Base-by-base conservation (phyloP, 1,140 invertebrate species). In the Aleiodes sp. region DNA sequence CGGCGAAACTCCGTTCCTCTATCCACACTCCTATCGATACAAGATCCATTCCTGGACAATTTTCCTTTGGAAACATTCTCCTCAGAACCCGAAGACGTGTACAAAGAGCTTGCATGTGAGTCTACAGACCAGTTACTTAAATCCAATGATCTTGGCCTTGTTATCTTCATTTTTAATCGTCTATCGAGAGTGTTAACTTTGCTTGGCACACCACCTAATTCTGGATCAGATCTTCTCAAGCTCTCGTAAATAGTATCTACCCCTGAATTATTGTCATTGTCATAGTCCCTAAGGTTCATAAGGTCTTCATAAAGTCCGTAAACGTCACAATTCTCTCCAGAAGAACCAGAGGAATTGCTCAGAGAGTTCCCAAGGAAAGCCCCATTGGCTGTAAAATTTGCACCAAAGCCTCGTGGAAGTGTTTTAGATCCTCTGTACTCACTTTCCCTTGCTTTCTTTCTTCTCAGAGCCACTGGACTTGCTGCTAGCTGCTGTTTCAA, bases 231-330 rank as follows among this genome's bases (percentile, higher is more conserved):
- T 26, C 93, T 87, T 28, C 93, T 84, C 28, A 94, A 82, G 0
- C 91, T 89, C 78, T 95, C 93, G 73, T 92, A 92, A 19, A 92
- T 88, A 0, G 92, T 90, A 67, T 93, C 90, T 31, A 91, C 90
- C 37, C 90, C 87, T 0, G 90, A 89, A 66, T 90, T 90, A 14
- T 91, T 90, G 75, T 95, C 93, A 9, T 92, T 93, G 52, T 94
- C 93, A 75, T 94, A 94, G 80, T 96, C 93, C 78, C 93, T 94
- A 1, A 96, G 91, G 80, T 95, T 94, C 88, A 97, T 95, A 21
- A 97, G 85, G 76, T 96, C 94, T 0, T 93, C 94, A 77, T 96
- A 97, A 0, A 97, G 85, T 0, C 94, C 95, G 79, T 96, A 96
- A 0, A 97, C 94, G 80, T 96, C 94, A 77, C 93, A 94, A 61